Conservation (phyloP, 2,888 invertebrate genomes). For the Ptychoptera albimana region DNA sequence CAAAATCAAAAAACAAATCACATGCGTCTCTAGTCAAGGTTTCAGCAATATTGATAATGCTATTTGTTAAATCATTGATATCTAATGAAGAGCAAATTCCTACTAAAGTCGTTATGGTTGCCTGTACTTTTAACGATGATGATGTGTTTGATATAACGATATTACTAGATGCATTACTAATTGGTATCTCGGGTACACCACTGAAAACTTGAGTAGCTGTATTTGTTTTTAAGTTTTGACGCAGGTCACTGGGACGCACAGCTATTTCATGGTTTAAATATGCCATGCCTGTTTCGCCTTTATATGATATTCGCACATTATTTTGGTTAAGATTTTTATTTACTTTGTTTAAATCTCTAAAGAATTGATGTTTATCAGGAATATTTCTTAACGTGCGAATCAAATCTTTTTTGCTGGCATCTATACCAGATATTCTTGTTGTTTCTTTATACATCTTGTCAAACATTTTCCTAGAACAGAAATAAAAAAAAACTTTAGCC, state of each 20-base stretch:
- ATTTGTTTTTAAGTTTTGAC: slow-evolving; percentile 14
- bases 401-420: slow-evolving; percentile 19
- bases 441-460: slow-evolving; percentile 23
- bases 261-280: slow-evolving; percentile 20
- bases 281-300: slow-evolving; percentile 14
- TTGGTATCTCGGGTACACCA: background rate
- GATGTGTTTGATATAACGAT: background rate
- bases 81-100: background rate
- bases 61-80: background rate
- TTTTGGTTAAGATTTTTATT: slow-evolving; percentile 9
- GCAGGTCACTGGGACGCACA: slow-evolving; percentile 15
- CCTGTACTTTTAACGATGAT: background rate
- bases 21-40: background rate
- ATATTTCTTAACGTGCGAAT: slow-evolving; percentile 23
- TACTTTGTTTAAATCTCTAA: slow-evolving; percentile 22
- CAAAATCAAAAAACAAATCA: slow-evolving; percentile 1
- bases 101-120: background rate
- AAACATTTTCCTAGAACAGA: slow-evolving; percentile 18
- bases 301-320: slow-evolving; percentile 19
- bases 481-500: background rate
- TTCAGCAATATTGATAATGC: slow-evolving; percentile 1
- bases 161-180: background rate
- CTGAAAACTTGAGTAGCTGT: background rate
- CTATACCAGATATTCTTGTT: slow-evolving; percentile 16
- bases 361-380: slow-evolving; percentile 19